phyloP scores from a whole-genome alignment of 2,113 vertebrate species.

The Synchiropus splendidus region DNA sequence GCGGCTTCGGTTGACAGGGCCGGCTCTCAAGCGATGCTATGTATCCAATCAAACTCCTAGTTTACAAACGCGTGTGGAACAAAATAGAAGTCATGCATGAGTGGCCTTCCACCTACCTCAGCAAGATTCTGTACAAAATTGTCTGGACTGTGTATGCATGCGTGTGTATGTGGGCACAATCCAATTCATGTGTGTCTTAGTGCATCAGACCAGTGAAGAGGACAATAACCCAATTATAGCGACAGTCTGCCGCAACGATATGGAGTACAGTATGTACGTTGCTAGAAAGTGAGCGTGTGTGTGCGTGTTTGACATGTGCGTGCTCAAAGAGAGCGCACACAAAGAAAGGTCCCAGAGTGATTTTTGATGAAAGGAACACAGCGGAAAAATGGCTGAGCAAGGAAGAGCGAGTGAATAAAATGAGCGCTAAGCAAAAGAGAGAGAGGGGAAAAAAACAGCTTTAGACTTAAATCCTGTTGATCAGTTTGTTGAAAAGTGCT shows the following conservation, averaged over 20 bases:
- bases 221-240: conserved; percentile 65
- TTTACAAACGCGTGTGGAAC: conserved; percentile 15
- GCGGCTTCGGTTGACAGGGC: too few relatives aligned
- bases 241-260: conserved; percentile 62
- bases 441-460: conserved; percentile 15
- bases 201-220: conserved; percentile 58
- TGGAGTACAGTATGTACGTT: conserved; percentile 41
- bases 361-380: conserved; percentile 45
- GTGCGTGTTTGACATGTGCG: conserved; percentile 7
- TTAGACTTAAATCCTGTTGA: too few relatives aligned
- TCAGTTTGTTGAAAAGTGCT: too few relatives aligned
- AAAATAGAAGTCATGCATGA: conserved; percentile 35
- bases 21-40: too few relatives aligned
- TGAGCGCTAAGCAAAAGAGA: conserved; percentile 33
- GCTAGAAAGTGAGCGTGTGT: conserved; percentile 15
- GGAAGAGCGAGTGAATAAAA: conserved; percentile 21
- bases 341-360: conserved; percentile 36
- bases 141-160: conserved; percentile 20
- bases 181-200: conserved; percentile 40
- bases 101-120: conserved; percentile 41
- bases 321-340: conserved; percentile 16
- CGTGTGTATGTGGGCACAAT: conserved; percentile 4
- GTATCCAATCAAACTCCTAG: conserved; percentile 9
- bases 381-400: conserved; percentile 9
- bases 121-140: conserved; percentile 42